These are phyloP conservation scores for Scarus forsteni DNA, from an alignment of 2,797 vertebrate genomes.

Conservation along the genomic window DNA sequence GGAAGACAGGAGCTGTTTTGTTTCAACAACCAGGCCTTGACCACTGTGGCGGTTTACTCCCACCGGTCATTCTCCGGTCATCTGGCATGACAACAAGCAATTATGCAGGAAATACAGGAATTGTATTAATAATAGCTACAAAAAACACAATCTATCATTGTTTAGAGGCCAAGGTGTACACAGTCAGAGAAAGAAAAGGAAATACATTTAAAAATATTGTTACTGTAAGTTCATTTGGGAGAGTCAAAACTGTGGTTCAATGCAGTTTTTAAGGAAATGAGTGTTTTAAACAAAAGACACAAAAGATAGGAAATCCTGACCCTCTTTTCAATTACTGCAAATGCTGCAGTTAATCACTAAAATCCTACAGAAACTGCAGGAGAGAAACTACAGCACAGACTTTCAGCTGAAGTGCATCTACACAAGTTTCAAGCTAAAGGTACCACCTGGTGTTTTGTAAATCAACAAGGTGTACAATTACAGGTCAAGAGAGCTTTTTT, in stretches of 20 bases:
- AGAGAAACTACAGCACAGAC: too few relatives aligned
- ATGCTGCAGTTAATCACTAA: background rate
- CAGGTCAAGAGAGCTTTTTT: too few relatives aligned
- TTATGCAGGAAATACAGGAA: constrained; percentile 42
- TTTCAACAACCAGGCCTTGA: constrained; percentile 46
- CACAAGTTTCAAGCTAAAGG: too few relatives aligned
- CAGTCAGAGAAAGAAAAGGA: constrained; percentile 12
- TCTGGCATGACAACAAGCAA: constrained; percentile 60
- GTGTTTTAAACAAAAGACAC: background rate
- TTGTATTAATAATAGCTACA: constrained; percentile 29
- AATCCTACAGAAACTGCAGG: too few relatives aligned
- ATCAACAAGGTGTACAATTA: too few relatives aligned
- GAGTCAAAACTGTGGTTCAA: background rate
- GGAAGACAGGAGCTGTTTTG: constrained; percentile 16
- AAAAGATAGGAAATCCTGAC: background rate
- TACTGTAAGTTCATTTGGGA: background rate
- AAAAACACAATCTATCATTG: constrained; percentile 6
- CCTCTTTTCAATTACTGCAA: background rate
- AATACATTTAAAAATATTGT: constrained; percentile 13
- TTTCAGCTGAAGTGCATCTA: too few relatives aligned
- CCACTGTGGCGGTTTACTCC: constrained; percentile 35
- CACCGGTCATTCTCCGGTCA: constrained; percentile 50
- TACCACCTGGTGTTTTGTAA: too few relatives aligned
- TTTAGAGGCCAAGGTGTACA: constrained; percentile 18
- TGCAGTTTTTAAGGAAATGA: background rate